Evolutionary conservation across 2,113 vertebrate species (phyloP).

Genomic region (Falco punctatus): DNA sequence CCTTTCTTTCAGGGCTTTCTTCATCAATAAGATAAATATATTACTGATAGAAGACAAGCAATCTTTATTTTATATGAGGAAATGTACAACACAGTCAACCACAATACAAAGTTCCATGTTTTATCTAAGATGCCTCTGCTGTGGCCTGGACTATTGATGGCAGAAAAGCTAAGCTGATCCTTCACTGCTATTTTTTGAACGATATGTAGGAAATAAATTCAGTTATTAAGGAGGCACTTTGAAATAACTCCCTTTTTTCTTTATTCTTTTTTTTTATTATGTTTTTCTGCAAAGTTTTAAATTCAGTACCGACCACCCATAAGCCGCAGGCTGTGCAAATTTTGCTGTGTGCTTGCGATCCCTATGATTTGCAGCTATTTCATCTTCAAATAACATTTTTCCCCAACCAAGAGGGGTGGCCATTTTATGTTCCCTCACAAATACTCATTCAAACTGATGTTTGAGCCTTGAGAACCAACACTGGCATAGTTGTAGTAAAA

Average conservation of each 20-base stretch:
- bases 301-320: background rate
- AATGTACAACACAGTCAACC: background rate
- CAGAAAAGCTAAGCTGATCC: background rate
- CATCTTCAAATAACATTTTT: background rate
- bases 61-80: background rate
- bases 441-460: background rate
- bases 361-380: background rate
- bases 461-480: background rate
- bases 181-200: background rate
- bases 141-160: background rate
- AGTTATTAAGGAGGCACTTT: background rate
- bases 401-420: accelerated
- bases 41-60: background rate
- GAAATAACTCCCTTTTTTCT: background rate
- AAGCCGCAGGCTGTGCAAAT: background rate
- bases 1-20: background rate
- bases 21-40: background rate
- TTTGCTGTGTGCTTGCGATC: background rate
- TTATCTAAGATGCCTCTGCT: background rate
- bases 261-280: no score
- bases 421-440: background rate
- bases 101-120: background rate
- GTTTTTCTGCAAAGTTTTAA: background rate
- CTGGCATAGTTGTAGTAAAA: background rate
- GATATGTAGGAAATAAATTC: background rate